Evolutionary conservation across 1,140 invertebrate genomes (phyloP), one percentile per base, ranked within the genome.

Genomic region (Cotesia glomerata): DNA sequence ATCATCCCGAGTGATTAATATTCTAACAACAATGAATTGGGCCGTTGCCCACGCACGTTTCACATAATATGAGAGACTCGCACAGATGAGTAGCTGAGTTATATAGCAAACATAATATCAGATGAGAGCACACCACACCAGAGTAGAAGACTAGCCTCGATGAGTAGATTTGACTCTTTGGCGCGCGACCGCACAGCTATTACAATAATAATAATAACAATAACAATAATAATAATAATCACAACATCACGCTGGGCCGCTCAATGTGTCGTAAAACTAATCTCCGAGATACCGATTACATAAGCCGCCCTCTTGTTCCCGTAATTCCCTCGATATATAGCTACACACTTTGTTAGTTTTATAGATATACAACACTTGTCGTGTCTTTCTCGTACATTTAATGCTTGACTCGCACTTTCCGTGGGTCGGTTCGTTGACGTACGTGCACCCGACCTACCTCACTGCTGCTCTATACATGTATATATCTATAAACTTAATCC

Each of bases 251-350:
- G 16, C 13, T 54, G 36, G 58, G 26, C 39, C 5, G 16, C 69
- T 59, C 45, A 26, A 39, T 36, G 75, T 69, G 73, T 78, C 77
- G 77, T 79, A 79, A 79, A 79, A 76, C 72, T 77, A 75, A 77
- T 79, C 77, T 77, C 58, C 34, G 54, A 75, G 74, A 79, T 75
- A 80, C 77, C 74, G 76, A 78, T 82, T 80, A 78, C 78, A 76
- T 77, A 81, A 81, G 77, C 69, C 56, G 35, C 39, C 18, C 45
- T 69, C 52, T 64, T 49, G 11, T 45, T 63, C 49, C 11, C 59
- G 34, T 35, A 49, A 52, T 35, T 58, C 56, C 54, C 56, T 59
- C 34, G 0, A 14, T 71, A n/a, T 63, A 61, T 54, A 45, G 65
- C 62, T 61, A 69, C 67, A 52, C 32, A 71, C 52, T 58, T 45